A percentile compares a stretch with the other conserved stretches of the same genome.
Evolutionary conservation across 2,888 invertebrate genomes (phyloP).

Genomic region (Stenurella melanura): DNA sequence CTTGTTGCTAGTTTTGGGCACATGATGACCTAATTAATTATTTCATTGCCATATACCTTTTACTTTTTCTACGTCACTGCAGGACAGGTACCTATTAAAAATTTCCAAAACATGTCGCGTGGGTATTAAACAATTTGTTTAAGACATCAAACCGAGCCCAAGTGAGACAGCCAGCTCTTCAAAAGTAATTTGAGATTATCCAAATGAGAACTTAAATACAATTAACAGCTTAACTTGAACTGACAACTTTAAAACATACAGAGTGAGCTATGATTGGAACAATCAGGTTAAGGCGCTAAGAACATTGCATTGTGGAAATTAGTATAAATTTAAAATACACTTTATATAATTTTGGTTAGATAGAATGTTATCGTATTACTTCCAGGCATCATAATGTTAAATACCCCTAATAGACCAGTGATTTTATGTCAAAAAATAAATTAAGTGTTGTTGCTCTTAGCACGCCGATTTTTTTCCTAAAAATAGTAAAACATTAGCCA

Average conservation of each 20-base stretch:
- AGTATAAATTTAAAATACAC: too few relatives aligned
- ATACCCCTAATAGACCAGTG: too few relatives aligned
- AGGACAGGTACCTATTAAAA: slow-evolving; percentile 2
- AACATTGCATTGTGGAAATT: too few relatives aligned
- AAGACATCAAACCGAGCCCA: slow-evolving; percentile 22
- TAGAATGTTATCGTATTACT: too few relatives aligned
- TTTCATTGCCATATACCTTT: not conserved
- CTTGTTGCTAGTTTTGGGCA: too few relatives aligned
- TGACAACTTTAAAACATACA: not conserved
- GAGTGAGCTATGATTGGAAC: not conserved
- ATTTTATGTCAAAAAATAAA: too few relatives aligned
- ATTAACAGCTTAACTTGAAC: slow-evolving; percentile 7
- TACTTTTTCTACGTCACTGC: not conserved
- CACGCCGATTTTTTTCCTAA: too few relatives aligned
- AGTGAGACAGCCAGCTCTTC: slow-evolving; percentile 5
- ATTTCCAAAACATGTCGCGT: slow-evolving; percentile 17
- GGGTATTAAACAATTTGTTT: slow-evolving; percentile 27
- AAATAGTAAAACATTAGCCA: too few relatives aligned
- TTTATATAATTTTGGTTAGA: too few relatives aligned
- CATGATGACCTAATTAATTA: not conserved
- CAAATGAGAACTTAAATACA: slow-evolving; percentile 23
- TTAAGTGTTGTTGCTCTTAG: too few relatives aligned
- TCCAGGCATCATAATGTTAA: too few relatives aligned
- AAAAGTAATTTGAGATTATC: slow-evolving; percentile 17
- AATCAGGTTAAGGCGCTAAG: not conserved